Conservation (phyloP, 1,140 invertebrate species). For the Bicyclus anynana region DNA sequence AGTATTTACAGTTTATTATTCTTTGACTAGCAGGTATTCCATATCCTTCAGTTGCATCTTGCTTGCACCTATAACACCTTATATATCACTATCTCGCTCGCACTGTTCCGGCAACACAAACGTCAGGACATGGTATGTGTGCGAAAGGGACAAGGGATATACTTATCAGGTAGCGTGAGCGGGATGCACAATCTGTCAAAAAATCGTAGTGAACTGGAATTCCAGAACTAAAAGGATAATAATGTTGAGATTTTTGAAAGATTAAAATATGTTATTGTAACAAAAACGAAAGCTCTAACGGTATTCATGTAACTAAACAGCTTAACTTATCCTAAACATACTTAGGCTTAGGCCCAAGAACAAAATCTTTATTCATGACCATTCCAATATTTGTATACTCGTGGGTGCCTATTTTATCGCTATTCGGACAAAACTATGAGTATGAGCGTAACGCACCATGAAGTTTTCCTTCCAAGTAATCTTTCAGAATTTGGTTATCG, state of each 20-base stretch:
- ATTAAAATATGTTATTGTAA: no score
- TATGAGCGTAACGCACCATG: no score
- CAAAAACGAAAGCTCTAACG: no score
- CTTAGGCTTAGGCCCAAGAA: no score
- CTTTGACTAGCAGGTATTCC: constrained; percentile 3
- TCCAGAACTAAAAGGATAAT: not conserved
- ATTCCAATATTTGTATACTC: no score
- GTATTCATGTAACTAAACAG: no score
- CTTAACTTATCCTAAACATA: no score
- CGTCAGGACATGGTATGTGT: constrained; percentile 5
- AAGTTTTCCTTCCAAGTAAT: no score
- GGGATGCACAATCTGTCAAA: not conserved
- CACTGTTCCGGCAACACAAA: not conserved
- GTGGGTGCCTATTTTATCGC: no score
- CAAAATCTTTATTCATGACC: no score
- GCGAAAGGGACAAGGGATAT: not conserved
- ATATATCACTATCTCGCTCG: constrained; percentile 7
- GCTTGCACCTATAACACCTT: not conserved
- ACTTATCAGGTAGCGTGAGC: not conserved
- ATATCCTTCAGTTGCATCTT: not conserved
- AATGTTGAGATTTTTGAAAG: not conserved
- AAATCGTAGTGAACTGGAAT: not conserved
- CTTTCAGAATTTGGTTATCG: no score
- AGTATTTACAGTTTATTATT: constrained; percentile 1
- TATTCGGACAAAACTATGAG: no score